A percentile compares a stretch with the other conserved stretches of the same genome.
These are phyloP conservation scores for Whitmania pigra DNA, from an alignment of 1,140 invertebrate species.

Conservation along the genomic window DNA sequence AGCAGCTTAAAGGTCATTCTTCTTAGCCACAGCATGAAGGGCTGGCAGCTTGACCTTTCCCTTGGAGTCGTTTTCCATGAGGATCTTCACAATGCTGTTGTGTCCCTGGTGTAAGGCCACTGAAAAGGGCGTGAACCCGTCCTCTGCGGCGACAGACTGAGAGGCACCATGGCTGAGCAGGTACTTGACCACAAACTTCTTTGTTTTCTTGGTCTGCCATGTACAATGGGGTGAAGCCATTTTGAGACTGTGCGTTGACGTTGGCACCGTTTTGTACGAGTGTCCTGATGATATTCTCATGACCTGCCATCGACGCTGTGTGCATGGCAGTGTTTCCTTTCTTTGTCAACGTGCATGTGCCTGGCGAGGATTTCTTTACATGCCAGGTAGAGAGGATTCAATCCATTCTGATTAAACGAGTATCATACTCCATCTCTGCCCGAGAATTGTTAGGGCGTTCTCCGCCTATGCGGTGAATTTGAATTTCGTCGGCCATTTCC, in stretches of 20 bases:
- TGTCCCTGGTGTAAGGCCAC: constrained; percentile 86
- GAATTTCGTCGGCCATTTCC: too few species aligned
- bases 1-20: constrained; percentile 14
- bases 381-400: too few species aligned
- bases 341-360: too few species aligned
- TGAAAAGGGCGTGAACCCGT: constrained; percentile 68
- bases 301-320: constrained; percentile 81
- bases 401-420: too few species aligned
- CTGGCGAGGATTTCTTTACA: too few species aligned
- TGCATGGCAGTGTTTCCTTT: constrained; percentile 68
- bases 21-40: constrained; percentile 16
- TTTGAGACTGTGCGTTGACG: constrained; percentile 37
- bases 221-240: constrained; percentile 92
- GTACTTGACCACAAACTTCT: constrained; percentile 82
- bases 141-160: constrained; percentile 24
- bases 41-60: constrained; percentile 18
- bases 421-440: too few species aligned
- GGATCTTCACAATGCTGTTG: constrained; percentile 79
- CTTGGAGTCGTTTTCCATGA: constrained; percentile 63
- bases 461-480: too few species aligned
- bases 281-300: constrained; percentile 87
- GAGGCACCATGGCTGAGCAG: constrained; percentile 81
- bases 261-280: constrained; percentile 65
- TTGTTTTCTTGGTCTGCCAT: constrained; percentile 98
- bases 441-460: too few species aligned